phyloP scores from a whole-genome alignment of 2,113 vertebrate genomes.

The Girardinichthys multiradiatus region DNA sequence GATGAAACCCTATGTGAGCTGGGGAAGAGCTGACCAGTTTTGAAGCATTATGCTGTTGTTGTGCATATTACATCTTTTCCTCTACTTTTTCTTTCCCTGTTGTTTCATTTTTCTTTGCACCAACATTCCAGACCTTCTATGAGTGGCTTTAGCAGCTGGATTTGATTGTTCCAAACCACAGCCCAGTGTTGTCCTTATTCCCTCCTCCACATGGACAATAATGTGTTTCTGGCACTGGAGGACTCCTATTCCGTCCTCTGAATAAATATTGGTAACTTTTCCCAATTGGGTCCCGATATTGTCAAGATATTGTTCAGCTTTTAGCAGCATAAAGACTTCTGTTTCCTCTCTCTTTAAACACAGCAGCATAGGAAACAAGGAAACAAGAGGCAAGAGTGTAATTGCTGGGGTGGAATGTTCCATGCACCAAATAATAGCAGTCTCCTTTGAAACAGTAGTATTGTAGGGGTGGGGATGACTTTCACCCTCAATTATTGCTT shows the following conservation, averaged over 20 bases:
- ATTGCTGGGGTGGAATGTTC: conserved; percentile 71
- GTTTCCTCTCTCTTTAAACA: conserved; percentile 61
- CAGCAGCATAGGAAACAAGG: conserved; percentile 50
- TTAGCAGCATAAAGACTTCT: conserved; percentile 73
- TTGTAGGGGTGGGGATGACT: conserved; percentile 65
- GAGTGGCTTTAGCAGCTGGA: conserved; percentile 57
- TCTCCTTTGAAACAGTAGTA: conserved; percentile 57
- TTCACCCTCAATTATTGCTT: conserved; percentile 60
- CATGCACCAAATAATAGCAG: conserved; percentile 61
- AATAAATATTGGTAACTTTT: conserved; percentile 75
- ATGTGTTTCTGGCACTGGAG: conserved; percentile 43
- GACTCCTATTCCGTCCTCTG: conserved; percentile 53
- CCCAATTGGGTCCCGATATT: conserved; percentile 63
- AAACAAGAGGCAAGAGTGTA: conserved; percentile 68
- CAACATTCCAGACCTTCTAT: conserved; percentile 32
- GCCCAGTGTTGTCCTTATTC: conserved; percentile 23
- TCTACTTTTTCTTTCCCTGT: conserved; percentile 12
- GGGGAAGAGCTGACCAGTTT: conserved; percentile 11
- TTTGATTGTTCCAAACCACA: conserved; percentile 39
- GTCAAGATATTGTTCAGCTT: conserved; percentile 77
- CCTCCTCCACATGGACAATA: conserved; percentile 45
- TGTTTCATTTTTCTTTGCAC: conserved; percentile 16
- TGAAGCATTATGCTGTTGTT: not conserved
- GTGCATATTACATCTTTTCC: conserved; percentile 11
- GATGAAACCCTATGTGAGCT: not conserved